These are phyloP conservation scores for Poeciliopsis prolifica DNA, from an alignment of 2,113 vertebrate genomes.

Conservation along the genomic window DNA sequence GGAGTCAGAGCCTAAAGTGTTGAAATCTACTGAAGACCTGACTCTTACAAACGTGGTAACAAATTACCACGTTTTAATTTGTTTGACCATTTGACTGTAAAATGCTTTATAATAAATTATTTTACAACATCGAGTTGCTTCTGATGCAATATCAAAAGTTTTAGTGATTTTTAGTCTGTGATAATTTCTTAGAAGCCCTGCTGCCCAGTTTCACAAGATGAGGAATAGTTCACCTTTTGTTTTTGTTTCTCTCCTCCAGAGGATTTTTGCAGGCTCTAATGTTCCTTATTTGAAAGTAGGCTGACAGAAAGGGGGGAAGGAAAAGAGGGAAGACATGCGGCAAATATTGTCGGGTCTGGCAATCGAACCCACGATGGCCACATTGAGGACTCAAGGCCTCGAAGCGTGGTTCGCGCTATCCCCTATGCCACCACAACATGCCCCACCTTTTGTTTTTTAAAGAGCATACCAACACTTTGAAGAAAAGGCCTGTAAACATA, in stretches of 20 bases:
- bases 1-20: not conserved
- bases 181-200: slow-evolving; percentile 28
- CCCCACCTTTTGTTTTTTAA: slow-evolving; percentile 26
- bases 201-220: slow-evolving; percentile 8
- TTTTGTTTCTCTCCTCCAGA: no score
- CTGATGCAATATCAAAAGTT: not conserved
- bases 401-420: no score
- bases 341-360: no score
- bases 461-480: slow-evolving; percentile 33
- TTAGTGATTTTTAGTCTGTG: slow-evolving; percentile 25
- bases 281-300: no score
- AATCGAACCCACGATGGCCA: no score
- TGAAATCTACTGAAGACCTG: slow-evolving; percentile 10
- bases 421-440: no score
- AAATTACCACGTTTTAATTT: not conserved
- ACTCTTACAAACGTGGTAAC: not conserved
- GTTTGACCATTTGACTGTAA: not conserved
- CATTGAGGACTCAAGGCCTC: no score
- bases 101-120: slow-evolving; percentile 20
- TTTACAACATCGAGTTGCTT: not conserved
- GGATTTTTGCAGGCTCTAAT: no score
- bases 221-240: slow-evolving; percentile 36
- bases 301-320: no score
- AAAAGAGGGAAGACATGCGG: no score
- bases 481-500: slow-evolving; percentile 40